A percentile compares a stretch with the other conserved stretches of the same genome.
Conservation (phyloP, 2,113 vertebrate species). For the Circaetus gallicus region DNA sequence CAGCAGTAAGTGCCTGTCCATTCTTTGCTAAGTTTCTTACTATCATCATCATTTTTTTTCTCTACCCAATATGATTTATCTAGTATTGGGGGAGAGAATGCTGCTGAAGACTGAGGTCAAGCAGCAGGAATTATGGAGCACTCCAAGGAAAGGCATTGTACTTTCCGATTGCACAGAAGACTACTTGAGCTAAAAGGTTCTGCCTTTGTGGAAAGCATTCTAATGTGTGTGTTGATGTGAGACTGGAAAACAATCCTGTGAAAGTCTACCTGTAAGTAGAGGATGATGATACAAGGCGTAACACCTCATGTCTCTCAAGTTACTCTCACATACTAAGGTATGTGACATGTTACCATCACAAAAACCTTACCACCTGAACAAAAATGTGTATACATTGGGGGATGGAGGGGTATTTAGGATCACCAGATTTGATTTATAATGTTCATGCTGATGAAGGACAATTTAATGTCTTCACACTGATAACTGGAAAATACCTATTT, state of each 20-base stretch:
- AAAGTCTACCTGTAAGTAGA: background rate
- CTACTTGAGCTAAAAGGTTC: background rate
- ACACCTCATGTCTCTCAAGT: background rate
- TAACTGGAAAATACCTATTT: background rate
- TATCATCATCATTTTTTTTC: background rate
- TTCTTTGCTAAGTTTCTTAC: background rate
- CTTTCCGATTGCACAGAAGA: background rate
- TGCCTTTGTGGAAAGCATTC: background rate
- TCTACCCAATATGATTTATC: background rate
- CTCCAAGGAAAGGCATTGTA: background rate
- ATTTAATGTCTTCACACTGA: background rate
- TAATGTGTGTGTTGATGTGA: background rate
- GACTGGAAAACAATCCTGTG: background rate
- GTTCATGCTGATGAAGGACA: background rate
- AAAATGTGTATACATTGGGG: background rate
- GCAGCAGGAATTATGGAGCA: background rate
- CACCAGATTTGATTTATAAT: background rate
- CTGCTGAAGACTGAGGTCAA: background rate
- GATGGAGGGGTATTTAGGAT: background rate
- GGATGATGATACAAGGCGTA: background rate
- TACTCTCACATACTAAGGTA: background rate
- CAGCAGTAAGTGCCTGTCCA: background rate
- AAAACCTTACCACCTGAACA: background rate
- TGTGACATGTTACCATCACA: no score
- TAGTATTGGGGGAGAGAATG: background rate